These are phyloP conservation scores for Heterocephalus glaber DNA, from an alignment of 2,113 vertebrate species.

Conservation along the genomic window DNA sequence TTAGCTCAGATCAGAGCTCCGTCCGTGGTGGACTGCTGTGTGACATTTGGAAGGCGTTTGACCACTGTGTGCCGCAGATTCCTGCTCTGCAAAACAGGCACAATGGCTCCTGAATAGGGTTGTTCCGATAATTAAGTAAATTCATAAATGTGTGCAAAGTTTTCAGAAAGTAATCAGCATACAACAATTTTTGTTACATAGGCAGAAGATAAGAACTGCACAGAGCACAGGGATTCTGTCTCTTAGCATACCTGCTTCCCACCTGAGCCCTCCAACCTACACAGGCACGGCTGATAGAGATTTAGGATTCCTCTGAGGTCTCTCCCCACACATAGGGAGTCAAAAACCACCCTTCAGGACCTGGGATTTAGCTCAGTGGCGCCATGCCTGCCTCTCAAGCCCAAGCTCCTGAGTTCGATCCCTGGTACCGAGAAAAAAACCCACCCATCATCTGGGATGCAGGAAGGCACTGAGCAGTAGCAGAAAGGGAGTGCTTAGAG, in stretches of 20 bases:
- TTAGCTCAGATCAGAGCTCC: slow-evolving; percentile 8
- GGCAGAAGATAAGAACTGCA: neutral
- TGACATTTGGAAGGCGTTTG: neutral
- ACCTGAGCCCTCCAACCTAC: neutral
- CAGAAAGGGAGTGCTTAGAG: neutral
- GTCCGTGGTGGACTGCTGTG: neutral
- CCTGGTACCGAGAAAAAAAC: too few species aligned
- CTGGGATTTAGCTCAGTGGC: too few species aligned
- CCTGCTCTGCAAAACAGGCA: neutral
- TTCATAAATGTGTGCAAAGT: neutral
- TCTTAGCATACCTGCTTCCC: neutral
- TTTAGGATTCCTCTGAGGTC: neutral
- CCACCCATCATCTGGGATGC: neutral
- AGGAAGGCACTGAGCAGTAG: neutral
- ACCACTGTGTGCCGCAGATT: neutral
- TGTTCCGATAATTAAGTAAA: neutral
- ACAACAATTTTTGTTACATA: neutral
- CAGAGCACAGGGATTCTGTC: neutral
- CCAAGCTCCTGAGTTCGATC: too few species aligned
- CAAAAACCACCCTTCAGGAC: neutral
- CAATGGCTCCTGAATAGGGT: neutral
- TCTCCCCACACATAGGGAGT: neutral
- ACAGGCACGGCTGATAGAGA: neutral
- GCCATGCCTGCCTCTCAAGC: too few species aligned
- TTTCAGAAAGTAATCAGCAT: neutral